Base-by-base conservation (phyloP, 2,888 invertebrate genomes). In the Drosophila kanekoi region DNA sequence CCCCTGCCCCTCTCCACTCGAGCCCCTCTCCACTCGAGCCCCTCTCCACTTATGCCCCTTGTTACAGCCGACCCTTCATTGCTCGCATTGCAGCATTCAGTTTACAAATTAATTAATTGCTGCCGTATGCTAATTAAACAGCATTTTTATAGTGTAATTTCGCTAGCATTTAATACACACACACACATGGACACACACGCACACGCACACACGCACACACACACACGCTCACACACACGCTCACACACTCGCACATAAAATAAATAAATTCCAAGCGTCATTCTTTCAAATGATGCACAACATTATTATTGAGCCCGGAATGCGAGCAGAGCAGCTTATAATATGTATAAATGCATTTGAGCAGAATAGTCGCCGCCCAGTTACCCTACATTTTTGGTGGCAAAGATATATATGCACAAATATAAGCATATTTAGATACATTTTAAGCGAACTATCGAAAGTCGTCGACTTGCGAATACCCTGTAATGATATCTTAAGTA, bases 111-210 rank as follows among this genome's bases (percentile, higher is more conserved):
- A 85, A 84, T 84, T 89, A 84, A 84, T 84, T 87, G 87, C 78
- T 66, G 58, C 68, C 90, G 87, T 89, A 89, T 89, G 89, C 85
- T 87, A 89, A 89, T 89, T 89, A 87, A 89, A 89, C 81, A 67
- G 65, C 65, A 82, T 78, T 87, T 87, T 85, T 79, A 68, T 66
- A 64, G 54, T 70, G 70, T 78, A 64, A 84, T 80, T 80, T 68
- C 54, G 45, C 58, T 48, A 49, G 49, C 44, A 66, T 44, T 45
- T 58, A 52, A 53, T 48, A 13, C 56, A 40, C 48, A 49, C 32
- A 9, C 9, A 54, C 35, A 45, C 53, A 53, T 38, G 35, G 35
- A 54, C 51, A 63, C 38, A 47, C 11, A 10, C 28, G 28, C 11
- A 35, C 23, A 32, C n/a, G n/a, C 37, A 13, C n/a, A 16, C 38